These are phyloP conservation scores for Gonioctena quinquepunctata DNA, from an alignment of 1,140 invertebrate genomes.

Conservation along the genomic window DNA sequence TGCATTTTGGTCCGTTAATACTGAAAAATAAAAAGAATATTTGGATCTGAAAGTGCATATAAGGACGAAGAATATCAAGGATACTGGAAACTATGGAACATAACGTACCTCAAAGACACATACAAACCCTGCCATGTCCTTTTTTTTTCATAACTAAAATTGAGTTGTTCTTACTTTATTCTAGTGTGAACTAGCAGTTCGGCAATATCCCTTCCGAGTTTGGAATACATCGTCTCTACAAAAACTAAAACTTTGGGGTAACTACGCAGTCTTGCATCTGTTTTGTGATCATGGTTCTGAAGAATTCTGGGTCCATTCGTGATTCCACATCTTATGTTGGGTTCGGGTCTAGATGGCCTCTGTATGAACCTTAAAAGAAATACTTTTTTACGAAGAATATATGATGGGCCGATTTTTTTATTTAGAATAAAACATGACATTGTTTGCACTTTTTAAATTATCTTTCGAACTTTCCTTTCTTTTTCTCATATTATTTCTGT, in stretches of 20 bases:
- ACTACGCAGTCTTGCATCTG: constrained; percentile 78
- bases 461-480: background rate
- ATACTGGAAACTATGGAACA: no score
- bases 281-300: constrained; percentile 73
- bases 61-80: no score
- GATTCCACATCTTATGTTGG: constrained; percentile 78
- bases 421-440: background rate
- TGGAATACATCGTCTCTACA: constrained; percentile 92
- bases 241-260: constrained; percentile 93
- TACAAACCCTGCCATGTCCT: no score
- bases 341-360: constrained; percentile 74
- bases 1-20: no score
- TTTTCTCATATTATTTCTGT: background rate
- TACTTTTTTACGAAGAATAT: background rate
- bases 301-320: constrained; percentile 64
- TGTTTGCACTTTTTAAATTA: background rate
- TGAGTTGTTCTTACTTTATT: constrained; percentile 93
- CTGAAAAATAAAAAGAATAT: no score
- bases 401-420: background rate
- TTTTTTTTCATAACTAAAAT: no score
- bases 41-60: no score
- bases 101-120: no score
- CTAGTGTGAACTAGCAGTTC: constrained; percentile 90
- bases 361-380: constrained; percentile 60
- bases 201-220: constrained; percentile 88